These are phyloP conservation scores for Calypte anna DNA, from an alignment of 2,113 vertebrate genomes.

Conservation along the genomic window DNA sequence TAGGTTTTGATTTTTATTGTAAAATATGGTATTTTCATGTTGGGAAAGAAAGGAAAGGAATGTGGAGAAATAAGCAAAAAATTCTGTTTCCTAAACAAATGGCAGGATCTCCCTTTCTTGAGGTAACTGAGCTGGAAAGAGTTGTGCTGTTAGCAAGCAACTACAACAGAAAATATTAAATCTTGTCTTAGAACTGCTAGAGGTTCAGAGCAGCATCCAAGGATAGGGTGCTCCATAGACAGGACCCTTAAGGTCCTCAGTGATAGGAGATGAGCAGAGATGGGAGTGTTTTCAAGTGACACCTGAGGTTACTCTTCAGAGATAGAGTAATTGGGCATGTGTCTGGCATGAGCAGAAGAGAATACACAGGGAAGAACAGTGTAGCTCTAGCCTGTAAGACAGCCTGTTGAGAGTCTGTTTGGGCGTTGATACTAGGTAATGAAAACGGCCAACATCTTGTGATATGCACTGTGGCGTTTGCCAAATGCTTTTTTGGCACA, in stretches of 20 bases:
- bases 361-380: neutral
- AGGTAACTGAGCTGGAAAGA: neutral
- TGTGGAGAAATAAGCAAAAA: neutral
- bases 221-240: neutral
- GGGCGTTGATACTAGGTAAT: neutral
- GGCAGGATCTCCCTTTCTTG: neutral
- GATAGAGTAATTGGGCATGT: neutral
- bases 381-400: neutral
- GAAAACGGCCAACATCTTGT: conserved; percentile 9
- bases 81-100: neutral
- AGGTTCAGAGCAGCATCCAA: neutral
- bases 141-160: neutral
- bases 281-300: neutral
- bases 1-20: neutral
- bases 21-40: neutral
- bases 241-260: neutral
- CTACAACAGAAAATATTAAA: neutral
- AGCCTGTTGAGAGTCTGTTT: neutral
- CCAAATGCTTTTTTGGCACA: conserved; percentile 13
- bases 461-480: neutral
- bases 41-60: neutral
- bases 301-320: neutral
- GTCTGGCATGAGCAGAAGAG: neutral
- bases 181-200: neutral
- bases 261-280: neutral